These are phyloP conservation scores for Nasonia longicornis DNA, from an alignment of 1,140 invertebrate genomes.

Conservation along the genomic window DNA sequence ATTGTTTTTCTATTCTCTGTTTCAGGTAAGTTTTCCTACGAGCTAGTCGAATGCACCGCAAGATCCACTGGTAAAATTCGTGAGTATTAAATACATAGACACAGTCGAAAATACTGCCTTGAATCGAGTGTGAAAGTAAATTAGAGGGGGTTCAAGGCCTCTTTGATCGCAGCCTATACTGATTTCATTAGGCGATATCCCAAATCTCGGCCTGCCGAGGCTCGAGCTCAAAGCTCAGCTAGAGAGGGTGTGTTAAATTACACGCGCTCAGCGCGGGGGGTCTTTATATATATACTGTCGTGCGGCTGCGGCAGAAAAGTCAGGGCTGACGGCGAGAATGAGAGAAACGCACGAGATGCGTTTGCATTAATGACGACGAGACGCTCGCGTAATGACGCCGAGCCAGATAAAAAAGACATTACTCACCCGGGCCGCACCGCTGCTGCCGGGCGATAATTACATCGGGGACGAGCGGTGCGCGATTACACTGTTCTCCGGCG, in stretches of 20 bases:
- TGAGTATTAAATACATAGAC: background rate
- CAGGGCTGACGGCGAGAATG: conserved; percentile 12
- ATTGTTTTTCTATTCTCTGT: conserved; percentile 48
- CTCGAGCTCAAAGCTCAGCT: background rate
- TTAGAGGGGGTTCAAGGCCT: background rate
- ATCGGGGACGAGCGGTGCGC: conserved; percentile 41
- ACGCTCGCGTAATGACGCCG: conserved; percentile 54
- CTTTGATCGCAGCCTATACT: conserved; percentile 54
- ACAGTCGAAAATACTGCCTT: no score
- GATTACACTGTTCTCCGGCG: conserved; percentile 26
- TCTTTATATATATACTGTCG: background rate
- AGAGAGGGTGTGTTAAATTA: conserved; percentile 37
- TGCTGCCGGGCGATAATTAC: conserved; percentile 51
- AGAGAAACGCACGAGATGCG: conserved; percentile 32
- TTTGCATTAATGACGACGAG: conserved; percentile 44
- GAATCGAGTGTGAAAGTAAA: conserved; percentile 3
- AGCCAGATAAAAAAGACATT: conserved; percentile 63
- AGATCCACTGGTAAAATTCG: background rate
- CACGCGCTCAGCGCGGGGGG: background rate
- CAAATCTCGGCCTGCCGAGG: conserved; percentile 28
- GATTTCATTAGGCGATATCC: conserved; percentile 63
- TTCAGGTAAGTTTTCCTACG: conserved; percentile 54
- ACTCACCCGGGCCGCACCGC: conserved; percentile 51
- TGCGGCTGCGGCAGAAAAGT: conserved; percentile 24
- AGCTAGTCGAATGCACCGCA: no score